Evolutionary conservation across 2,888 invertebrate species (phyloP).

Genomic region (Drosophila leonis): DNA sequence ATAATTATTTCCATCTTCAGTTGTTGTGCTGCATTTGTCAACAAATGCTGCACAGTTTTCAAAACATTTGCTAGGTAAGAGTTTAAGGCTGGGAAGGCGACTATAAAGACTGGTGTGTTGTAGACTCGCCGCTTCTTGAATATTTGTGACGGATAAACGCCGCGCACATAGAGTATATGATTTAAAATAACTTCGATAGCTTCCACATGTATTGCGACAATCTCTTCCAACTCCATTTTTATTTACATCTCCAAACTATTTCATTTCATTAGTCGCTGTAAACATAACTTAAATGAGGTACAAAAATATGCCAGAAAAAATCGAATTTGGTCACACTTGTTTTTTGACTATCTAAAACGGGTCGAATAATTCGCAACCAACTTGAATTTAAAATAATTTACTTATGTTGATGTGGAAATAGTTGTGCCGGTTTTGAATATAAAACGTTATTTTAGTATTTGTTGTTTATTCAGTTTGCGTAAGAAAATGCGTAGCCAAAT

Average conservation of each 20-base stretch:
- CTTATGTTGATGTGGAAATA: neutral
- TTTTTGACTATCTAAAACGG: neutral
- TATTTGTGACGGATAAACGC: slow-evolving; percentile 82
- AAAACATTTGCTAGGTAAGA: slow-evolving; percentile 78
- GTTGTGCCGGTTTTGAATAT: neutral
- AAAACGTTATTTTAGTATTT: neutral
- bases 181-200: slow-evolving; percentile 83
- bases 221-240: slow-evolving; percentile 46
- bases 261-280: slow-evolving; percentile 7
- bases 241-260: slow-evolving; percentile 8
- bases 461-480: slow-evolving; percentile 37
- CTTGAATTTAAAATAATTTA: neutral
- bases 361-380: neutral
- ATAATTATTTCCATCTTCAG: slow-evolving; percentile 76
- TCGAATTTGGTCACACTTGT: slow-evolving; percentile 20
- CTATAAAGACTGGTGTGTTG: slow-evolving; percentile 81
- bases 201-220: slow-evolving; percentile 79
- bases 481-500: slow-evolving; percentile 16
- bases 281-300: neutral
- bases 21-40: slow-evolving; percentile 61
- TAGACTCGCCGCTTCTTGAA: slow-evolving; percentile 83
- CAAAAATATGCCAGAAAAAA: slow-evolving; percentile 17
- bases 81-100: slow-evolving; percentile 82
- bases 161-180: slow-evolving; percentile 82
- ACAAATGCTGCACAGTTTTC: slow-evolving; percentile 69